A percentile compares a stretch with the other conserved stretches of the same genome.
Evolutionary conservation across 2,113 vertebrate species (phyloP).

Genomic region (Rhodinocichla rosea): DNA sequence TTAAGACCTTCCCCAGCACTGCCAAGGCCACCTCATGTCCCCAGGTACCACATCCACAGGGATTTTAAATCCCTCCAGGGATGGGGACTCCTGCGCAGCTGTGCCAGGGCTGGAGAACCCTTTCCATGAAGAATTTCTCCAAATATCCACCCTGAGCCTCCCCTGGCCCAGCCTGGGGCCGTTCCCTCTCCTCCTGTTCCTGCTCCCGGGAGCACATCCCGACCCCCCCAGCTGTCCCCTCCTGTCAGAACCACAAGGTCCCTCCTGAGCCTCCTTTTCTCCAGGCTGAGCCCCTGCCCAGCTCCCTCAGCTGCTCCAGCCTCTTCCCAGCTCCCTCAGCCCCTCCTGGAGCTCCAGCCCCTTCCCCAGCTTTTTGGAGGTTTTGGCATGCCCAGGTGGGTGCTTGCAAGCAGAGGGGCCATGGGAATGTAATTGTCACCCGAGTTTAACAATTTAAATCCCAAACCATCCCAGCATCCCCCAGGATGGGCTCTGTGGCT

Average conservation of each 20-base stretch:
- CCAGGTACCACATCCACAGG: neutral
- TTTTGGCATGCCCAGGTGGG: neutral
- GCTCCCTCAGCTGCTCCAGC: neutral
- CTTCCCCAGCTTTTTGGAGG: neutral
- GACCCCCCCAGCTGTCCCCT: neutral
- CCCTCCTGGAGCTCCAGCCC: neutral
- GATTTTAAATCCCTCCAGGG: neutral
- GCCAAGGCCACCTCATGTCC: neutral
- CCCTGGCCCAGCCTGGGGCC: neutral
- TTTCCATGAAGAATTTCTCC: rapidly evolving
- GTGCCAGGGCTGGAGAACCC: neutral
- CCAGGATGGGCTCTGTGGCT: neutral
- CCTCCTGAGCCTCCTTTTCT: neutral
- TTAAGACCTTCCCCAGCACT: neutral
- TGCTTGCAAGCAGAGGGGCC: neutral
- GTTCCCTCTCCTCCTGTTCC: neutral
- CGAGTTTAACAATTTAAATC: neutral
- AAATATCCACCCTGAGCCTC: rapidly evolving
- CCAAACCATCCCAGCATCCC: neutral
- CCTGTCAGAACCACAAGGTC: neutral
- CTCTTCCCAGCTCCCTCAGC: neutral
- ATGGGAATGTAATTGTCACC: neutral
- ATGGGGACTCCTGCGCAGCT: neutral
- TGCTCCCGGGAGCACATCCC: neutral
- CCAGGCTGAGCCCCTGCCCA: neutral